Evolutionary conservation across 2,888 invertebrate species (phyloP), one percentile per base, ranked within the genome.

Genomic region (Elegia similella): DNA sequence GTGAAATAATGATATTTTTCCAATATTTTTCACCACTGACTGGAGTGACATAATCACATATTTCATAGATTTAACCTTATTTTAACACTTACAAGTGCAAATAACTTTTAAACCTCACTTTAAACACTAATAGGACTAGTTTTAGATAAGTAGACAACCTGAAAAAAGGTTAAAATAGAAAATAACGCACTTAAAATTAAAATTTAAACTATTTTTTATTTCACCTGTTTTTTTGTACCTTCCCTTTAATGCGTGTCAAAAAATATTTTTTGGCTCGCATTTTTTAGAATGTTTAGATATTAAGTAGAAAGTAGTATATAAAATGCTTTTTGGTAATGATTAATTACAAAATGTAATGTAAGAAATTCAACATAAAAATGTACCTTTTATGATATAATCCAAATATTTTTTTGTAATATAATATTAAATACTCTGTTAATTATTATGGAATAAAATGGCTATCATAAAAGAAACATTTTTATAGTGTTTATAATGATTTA

Each of bases 21-120:
- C 23, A 6, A 56, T 43, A 29, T 23, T 52, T 8, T 13, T 6
- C 38, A 55, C 47, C 38, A 44, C 30, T 15, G 43, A 58, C 55
- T 60, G 57, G 59, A 59, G 53, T 43, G 44, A 55, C 29, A n/a
- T 29, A 42, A 15, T 55, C 54, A 55, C 54, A n/a, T 46, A 46
- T 52, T 53, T 54, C 13, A 43, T 55, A 44, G 44, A 44, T 34
- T 55, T n/a, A 44, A n/a, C n/a, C n/a, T n/a, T n/a, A n/a, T n/a
- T n/a, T n/a, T n/a, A 42, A 30, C 44, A 53, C 42, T 3, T 6
- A 32, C 34, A 23, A 12, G n/a, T 38, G 61, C 65, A 65, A 60
- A 62, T 55, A 58, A 56, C 47, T 54, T 59, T 50, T 55, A 43
- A 42, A 58, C 30, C 29, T 50, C 54, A 54, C 42, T 48, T 30